Percentiles rank a stretch among this genome's conserved stretches.
phyloP scores from a whole-genome alignment of 2,113 vertebrate genomes.

The Trematocara zebra region DNA sequence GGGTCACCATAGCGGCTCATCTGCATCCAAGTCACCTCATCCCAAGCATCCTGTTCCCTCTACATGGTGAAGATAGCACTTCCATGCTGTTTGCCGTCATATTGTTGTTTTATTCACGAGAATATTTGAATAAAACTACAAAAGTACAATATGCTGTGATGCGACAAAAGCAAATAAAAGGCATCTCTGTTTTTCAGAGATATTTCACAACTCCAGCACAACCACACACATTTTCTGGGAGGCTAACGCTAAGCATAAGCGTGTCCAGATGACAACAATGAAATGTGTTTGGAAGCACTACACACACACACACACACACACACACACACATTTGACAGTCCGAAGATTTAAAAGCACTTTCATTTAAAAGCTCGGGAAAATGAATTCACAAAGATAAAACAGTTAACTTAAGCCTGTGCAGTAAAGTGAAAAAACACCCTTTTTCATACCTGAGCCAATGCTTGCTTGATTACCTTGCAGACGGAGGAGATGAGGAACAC shows the following conservation, averaged over 20 bases:
- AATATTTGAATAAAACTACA: neutral
- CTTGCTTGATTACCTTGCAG: conserved; percentile 26
- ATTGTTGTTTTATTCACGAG: neutral
- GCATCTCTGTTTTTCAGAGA: neutral
- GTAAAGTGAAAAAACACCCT: neutral
- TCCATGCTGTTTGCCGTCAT: neutral
- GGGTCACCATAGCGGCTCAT: neutral
- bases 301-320: neutral
- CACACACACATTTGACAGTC: neutral
- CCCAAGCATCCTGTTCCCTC: neutral
- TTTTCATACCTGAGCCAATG: neutral
- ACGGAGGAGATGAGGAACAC: neutral
- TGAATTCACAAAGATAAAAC: conserved; percentile 12
- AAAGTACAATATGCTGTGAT: neutral
- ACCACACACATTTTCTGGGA: neutral
- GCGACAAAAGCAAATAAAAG: neutral
- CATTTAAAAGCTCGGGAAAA: neutral
- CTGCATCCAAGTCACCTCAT: neutral
- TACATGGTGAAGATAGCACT: neutral
- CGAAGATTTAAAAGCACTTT: conserved; percentile 6
- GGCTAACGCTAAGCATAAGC: neutral
- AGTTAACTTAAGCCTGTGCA: neutral
- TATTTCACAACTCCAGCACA: neutral
- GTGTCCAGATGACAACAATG: neutral
- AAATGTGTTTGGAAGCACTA: neutral